Evolutionary conservation across 2,797 vertebrate species (phyloP), one percentile per base, ranked within the genome.

Genomic region (Eulemur mongoz): DNA sequence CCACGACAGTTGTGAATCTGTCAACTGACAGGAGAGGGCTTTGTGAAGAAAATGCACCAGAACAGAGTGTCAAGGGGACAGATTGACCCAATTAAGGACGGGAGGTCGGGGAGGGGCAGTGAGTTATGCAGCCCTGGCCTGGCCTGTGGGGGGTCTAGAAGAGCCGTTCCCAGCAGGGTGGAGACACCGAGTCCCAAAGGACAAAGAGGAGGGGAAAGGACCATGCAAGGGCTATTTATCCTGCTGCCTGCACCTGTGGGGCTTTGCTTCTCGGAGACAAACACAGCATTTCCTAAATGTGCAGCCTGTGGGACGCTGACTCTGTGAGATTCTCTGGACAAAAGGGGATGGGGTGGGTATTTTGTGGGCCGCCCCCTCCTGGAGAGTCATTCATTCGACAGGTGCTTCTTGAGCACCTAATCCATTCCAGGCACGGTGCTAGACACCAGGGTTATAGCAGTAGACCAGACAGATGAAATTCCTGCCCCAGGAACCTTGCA

Each of bases 11-110:
- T 57, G 91, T 84, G 83, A 94, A 95, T 96, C 94, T 81, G 89
- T 97, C 95, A 97, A 91, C 59, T 93, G 94, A 95, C 94, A 97
- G 73, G 86, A 93, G 59, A 91, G 38, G 65, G 83, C 94, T 95
- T 86, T 81, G 70, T 2, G 76, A 67, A 91, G 96, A 91, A 78
- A 92, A 86, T 18, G 18, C 73, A 85, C 57, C 86, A 78, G 50
- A 79, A 90, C 2, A 0, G 5, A 20, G 73, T 93, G 94, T 1
- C 5, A 20, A 0, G 95, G 85, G 76, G 93, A 98, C 95, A 94
- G 94, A 96, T 78, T 93, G 92, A 85, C 54, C 85, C 94, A 93
- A 89, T 96, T 97, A 96, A 91, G 91, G 89, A 23, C 9, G 0
- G 70, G 63, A 17, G 65, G 85, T 45, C 10, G 17, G 63, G 50